phyloP scores from a whole-genome alignment of 2,888 invertebrate genomes.

The Yponomeuta malinellus region DNA sequence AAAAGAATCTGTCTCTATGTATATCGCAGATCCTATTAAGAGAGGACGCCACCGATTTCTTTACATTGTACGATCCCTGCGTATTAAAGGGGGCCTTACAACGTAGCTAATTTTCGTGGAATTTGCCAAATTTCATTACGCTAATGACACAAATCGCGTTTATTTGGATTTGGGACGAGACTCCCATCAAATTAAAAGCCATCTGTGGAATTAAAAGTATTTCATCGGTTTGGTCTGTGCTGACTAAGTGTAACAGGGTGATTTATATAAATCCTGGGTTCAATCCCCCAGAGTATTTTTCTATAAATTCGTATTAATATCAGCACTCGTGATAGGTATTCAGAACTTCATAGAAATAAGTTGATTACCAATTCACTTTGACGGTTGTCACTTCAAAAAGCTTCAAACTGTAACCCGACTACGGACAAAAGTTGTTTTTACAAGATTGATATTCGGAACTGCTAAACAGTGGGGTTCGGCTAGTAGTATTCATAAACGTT shows the following conservation, averaged over 20 bases:
- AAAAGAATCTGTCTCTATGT: conserved; percentile 25
- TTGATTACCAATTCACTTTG: no score
- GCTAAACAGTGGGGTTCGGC: no score
- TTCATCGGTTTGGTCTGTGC: neutral
- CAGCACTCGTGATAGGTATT: no score
- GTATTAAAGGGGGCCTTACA: conserved; percentile 50
- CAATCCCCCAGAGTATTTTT: no score
- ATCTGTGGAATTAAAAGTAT: neutral
- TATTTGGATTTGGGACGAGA: conserved; percentile 35
- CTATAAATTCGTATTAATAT: no score
- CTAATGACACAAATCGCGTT: conserved; percentile 56
- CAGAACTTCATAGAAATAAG: no score
- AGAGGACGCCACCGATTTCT: conserved; percentile 39
- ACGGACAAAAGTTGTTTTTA: no score
- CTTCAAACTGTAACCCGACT: no score
- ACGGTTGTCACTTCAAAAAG: no score
- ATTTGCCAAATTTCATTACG: conserved; percentile 63
- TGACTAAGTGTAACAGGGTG: neutral
- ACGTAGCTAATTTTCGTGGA: conserved; percentile 55
- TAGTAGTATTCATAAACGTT: no score
- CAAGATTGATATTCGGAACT: no score
- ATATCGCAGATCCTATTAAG: conserved; percentile 12
- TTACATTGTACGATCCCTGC: conserved; percentile 39
- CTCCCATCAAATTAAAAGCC: conserved; percentile 28
- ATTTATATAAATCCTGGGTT: neutral